Conservation (phyloP, 2,113 vertebrate genomes). For the Circaetus gallicus region DNA sequence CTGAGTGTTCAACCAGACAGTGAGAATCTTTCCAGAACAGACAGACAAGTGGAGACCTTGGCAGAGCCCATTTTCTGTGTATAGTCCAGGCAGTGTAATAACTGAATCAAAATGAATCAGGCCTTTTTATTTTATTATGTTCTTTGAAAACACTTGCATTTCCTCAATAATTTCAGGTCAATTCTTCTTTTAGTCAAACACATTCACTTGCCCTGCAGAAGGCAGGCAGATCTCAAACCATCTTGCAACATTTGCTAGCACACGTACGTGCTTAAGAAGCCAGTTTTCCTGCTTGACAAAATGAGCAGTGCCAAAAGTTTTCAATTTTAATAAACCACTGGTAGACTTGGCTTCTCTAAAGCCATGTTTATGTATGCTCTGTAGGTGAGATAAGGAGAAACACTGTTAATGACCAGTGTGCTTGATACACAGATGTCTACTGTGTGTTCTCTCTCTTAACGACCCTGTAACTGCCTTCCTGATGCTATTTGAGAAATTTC, state of each 20-base stretch:
- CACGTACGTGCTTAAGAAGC: not conserved
- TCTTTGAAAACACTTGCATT: not conserved
- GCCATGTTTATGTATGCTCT: not conserved
- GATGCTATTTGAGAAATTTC: rapidly evolving
- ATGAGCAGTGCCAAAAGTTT: not conserved
- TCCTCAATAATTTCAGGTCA: not conserved
- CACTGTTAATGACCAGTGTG: not conserved
- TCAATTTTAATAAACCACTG: not conserved
- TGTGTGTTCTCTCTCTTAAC: not conserved
- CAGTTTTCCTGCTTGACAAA: not conserved
- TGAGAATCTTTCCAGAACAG: not conserved
- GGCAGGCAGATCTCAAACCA: not conserved
- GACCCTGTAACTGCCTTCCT: not conserved
- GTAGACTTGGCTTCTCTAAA: not conserved
- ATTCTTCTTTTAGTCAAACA: not conserved
- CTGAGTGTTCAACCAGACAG: not conserved
- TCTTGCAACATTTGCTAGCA: not conserved
- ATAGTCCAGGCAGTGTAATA: not conserved
- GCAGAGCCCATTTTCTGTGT: not conserved
- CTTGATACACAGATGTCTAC: not conserved
- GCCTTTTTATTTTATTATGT: not conserved
- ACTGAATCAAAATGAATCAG: not conserved
- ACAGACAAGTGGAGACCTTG: not conserved
- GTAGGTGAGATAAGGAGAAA: not conserved
- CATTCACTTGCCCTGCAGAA: not conserved